Base-by-base conservation (phyloP, 2,888 invertebrate species). In the Mesorhabditis spiculigera region DNA sequence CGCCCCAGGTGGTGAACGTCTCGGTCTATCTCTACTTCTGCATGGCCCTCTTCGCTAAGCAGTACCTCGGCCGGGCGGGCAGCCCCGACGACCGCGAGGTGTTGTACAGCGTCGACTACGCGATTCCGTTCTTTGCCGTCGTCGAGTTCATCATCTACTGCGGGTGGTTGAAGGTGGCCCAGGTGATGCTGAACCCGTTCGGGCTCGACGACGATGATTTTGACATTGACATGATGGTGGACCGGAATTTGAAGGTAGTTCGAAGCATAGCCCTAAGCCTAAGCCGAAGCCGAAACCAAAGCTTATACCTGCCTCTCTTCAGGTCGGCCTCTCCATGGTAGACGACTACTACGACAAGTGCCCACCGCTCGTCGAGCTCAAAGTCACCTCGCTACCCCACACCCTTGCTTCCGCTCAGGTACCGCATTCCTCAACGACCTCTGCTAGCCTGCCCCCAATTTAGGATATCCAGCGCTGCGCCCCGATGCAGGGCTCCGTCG, bases 151-250 rank as follows among this genome's bases (percentile, higher is more conserved):
- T 79, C 16, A 71, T 78, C 63, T 77, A 77, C 63, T 73, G 75
- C 43, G 78, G 79, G 16, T 79, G 79, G 79, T 70, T 79, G 45
- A 79, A 79, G 65, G 75, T 74, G 8, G 78, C 75, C 8, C 70
- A 66, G 70, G 79, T 77, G 43, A 81, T 79, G 81, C 50, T 81
- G 62, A 81, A 81, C 66, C 81, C 81, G 5, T 81, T 81, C 64
- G 81, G 81, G 45, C 71, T 75, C 71, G 81, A 81, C 66, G 81
- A 81, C 67, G 81, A 81, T 62, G 81, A 81, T 58, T 81, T 81
- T 67, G 81, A 81, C 43, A 75, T 81, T 69, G 78, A 79, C 61
- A 68, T 70, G 4, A 41, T 81, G 43, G 78, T 81, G 43, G 81
- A 81, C 64, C 68, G 81, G 44, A 81, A 81, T 68, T 68, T 78